Conservation (phyloP, 2,888 invertebrate species). For the Drosophila quinaria region DNA sequence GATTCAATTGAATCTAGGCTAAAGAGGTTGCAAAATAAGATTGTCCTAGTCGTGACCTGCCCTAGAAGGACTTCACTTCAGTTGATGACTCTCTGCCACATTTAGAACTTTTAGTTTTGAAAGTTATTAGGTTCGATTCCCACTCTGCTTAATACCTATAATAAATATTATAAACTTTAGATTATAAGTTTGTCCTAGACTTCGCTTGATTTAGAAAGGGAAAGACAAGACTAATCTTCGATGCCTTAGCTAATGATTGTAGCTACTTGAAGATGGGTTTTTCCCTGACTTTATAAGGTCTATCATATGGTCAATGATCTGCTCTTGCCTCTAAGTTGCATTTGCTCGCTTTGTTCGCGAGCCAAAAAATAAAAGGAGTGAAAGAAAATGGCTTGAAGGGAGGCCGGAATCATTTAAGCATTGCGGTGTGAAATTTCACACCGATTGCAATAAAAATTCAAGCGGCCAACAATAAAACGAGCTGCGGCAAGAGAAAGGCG, state of each 20-base stretch:
- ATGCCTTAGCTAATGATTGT: background rate
- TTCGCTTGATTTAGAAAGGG: background rate
- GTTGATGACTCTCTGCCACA: too few relatives aligned
- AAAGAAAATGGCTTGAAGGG: conserved; percentile 23
- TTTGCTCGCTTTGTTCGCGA: conserved; percentile 37
- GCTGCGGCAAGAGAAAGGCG: conserved; percentile 60
- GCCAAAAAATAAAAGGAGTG: conserved; percentile 30
- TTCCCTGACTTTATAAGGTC: background rate
- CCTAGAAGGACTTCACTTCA: too few relatives aligned
- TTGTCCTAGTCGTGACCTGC: too few relatives aligned
- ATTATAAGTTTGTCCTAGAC: background rate
- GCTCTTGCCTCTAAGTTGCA: background rate
- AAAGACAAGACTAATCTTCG: background rate
- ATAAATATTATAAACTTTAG: background rate
- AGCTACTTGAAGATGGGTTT: background rate
- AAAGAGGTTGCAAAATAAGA: too few relatives aligned
- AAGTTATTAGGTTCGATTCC: too few relatives aligned
- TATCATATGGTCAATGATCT: conserved; percentile 2
- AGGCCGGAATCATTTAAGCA: conserved; percentile 83
- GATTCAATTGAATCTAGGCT: background rate
- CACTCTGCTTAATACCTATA: too few relatives aligned
- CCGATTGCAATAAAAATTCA: conserved; percentile 82
- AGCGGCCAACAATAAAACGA: conserved; percentile 64
- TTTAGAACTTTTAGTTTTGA: too few relatives aligned
- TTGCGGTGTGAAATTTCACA: conserved; percentile 86